Conservation (phyloP, 2,797 vertebrate genomes). For the Melanogrammus aeglefinus region DNA sequence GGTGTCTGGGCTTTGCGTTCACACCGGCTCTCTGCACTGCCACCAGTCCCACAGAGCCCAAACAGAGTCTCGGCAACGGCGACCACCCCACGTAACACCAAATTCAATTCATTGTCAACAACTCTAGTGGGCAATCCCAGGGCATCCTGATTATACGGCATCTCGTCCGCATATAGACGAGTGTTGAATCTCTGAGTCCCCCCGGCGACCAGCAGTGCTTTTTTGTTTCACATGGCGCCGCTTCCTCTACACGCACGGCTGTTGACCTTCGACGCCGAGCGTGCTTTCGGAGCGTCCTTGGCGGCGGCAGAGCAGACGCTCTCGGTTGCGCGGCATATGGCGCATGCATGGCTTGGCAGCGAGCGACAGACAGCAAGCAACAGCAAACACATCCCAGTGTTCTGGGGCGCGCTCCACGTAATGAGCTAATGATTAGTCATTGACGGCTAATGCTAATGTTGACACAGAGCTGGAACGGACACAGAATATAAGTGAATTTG, state of each 20-base stretch:
- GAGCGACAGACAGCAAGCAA: conserved; percentile 12
- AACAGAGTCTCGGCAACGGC: background rate
- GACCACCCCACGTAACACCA: background rate
- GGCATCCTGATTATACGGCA: conserved; percentile 22
- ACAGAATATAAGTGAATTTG: background rate
- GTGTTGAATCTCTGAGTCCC: conserved; percentile 40
- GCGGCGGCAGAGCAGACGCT: conserved; percentile 54
- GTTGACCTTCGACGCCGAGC: conserved; percentile 62
- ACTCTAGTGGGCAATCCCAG: background rate
- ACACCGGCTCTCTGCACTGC: too few relatives aligned
- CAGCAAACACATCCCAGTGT: conserved; percentile 39
- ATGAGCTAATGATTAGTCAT: conserved; percentile 52
- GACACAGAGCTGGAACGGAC: background rate
- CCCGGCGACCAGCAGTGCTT: background rate
- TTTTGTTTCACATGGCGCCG: background rate
- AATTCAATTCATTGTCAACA: conserved; percentile 1
- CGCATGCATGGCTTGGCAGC: conserved; percentile 38
- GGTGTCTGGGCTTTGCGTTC: too few relatives aligned
- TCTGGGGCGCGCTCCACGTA: conserved; percentile 36
- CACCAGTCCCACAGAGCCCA: background rate
- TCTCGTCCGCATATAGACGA: conserved; percentile 60
- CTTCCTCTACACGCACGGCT: conserved; percentile 56
- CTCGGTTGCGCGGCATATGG: conserved; percentile 36
- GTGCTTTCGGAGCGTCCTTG: conserved; percentile 51
- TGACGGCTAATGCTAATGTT: background rate